These are phyloP conservation scores for Thecocarcelia acutangulata DNA, from an alignment of 2,888 invertebrate genomes.

Conservation along the genomic window DNA sequence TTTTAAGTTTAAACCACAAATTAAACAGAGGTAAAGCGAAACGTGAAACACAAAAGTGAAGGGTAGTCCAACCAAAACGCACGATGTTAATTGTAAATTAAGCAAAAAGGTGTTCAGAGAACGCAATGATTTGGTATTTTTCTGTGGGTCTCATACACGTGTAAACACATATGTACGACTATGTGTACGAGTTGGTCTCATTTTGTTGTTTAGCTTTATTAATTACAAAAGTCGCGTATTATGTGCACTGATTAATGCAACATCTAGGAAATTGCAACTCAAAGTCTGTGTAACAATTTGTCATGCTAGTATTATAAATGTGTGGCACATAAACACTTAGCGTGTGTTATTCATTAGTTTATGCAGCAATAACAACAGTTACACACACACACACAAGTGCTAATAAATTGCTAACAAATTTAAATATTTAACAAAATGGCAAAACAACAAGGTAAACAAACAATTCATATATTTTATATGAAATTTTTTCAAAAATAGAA, in stretches of 20 bases:
- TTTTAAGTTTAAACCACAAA: no score
- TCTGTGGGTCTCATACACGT: neutral
- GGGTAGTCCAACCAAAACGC: no score
- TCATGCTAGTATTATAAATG: constrained; percentile 65
- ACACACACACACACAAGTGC: neutral
- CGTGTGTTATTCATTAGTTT: constrained; percentile 59
- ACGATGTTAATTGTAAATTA: no score
- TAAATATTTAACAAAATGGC: neutral
- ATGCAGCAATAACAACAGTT: constrained; percentile 37
- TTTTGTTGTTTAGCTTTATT: constrained; percentile 78
- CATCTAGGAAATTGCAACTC: constrained; percentile 66
- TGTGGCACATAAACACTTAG: constrained; percentile 65
- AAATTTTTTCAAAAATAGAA: neutral
- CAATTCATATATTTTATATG: neutral
- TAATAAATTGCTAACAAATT: neutral
- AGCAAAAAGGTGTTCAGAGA: no score
- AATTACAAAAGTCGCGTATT: constrained; percentile 77
- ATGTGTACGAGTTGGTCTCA: constrained; percentile 38
- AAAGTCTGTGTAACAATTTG: constrained; percentile 65
- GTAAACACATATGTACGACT: neutral
- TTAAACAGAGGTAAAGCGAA: no score
- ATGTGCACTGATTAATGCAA: constrained; percentile 70
- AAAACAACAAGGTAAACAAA: neutral
- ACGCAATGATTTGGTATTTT: no score
- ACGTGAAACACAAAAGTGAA: no score